Evolutionary conservation across 2,797 vertebrate species (phyloP).

Genomic region (Hapalemur alaotrensis): DNA sequence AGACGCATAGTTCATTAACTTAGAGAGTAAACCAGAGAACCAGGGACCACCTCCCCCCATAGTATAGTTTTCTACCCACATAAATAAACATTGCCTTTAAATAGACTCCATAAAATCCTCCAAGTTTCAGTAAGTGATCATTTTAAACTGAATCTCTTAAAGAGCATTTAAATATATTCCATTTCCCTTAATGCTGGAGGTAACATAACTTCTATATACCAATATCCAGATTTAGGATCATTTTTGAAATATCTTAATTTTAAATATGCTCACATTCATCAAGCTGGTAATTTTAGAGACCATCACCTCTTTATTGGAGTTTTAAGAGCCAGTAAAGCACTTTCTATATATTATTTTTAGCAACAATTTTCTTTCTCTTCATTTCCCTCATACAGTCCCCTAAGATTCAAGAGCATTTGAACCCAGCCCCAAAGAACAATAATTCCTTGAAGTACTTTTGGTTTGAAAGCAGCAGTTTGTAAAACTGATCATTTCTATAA

Average conservation of each 20-base stretch:
- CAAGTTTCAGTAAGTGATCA: conserved; percentile 22
- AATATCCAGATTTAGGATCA: conserved; percentile 40
- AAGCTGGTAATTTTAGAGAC: not conserved
- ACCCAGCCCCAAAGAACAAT: not conserved
- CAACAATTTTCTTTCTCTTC: conserved; percentile 21
- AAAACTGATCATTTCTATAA: not conserved
- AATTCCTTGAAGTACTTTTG: not conserved
- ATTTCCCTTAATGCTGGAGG: conserved; percentile 19
- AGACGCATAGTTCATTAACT: not conserved
- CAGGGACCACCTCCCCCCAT: not conserved
- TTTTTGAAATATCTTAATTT: conserved; percentile 44
- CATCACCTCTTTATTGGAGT: not conserved
- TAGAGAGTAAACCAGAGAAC: not conserved
- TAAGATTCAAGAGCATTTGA: conserved; percentile 7
- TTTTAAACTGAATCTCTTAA: conserved; percentile 22
- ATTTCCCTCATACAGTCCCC: not conserved
- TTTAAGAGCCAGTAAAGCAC: not conserved
- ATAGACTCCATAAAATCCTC: not conserved
- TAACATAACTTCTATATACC: not conserved
- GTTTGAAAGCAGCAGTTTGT: conserved; percentile 22
- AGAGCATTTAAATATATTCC: conserved; percentile 20
- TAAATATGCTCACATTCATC: conserved; percentile 16
- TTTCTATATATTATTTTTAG: not conserved
- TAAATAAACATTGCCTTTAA: not conserved
- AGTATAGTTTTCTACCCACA: not conserved